phyloP scores from a whole-genome alignment of 2,888 invertebrate genomes.

The Dermolepida albohirtum region DNA sequence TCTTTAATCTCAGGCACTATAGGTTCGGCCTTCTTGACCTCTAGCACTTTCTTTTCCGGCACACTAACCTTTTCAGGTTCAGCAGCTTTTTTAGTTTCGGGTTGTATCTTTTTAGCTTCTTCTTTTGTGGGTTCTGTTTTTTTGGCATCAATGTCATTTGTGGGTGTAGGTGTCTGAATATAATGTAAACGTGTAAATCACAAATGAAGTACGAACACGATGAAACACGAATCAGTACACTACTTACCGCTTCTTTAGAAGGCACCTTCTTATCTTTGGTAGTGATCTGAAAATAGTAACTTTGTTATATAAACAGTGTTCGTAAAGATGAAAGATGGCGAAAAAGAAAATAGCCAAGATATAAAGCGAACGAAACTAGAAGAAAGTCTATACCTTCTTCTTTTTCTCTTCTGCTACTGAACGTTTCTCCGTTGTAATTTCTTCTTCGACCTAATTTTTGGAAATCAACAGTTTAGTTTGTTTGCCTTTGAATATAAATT shows the following conservation, averaged over 20 bases:
- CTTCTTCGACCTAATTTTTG: conserved; percentile 61
- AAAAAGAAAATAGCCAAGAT: conserved; percentile 19
- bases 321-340: conserved; percentile 8
- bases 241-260: conserved; percentile 61
- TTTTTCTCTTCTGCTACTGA: conserved; percentile 65
- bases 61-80: conserved; percentile 49
- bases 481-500: background rate
- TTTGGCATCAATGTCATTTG: conserved; percentile 51
- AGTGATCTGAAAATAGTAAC: conserved; percentile 50
- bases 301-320: conserved; percentile 11
- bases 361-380: conserved; percentile 14
- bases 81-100: conserved; percentile 49
- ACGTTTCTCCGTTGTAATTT: conserved; percentile 65
- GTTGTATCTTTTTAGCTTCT: conserved; percentile 64
- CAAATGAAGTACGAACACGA: background rate
- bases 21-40: conserved; percentile 45
- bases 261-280: conserved; percentile 56
- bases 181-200: conserved; percentile 38
- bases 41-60: conserved; percentile 50
- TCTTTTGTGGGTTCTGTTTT: conserved; percentile 37
- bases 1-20: conserved; percentile 46
- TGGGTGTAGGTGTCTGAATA: conserved; percentile 49
- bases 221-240: background rate
- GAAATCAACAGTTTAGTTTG: conserved; percentile 39
- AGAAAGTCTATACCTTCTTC: conserved; percentile 56